Evolutionary conservation across 2,888 invertebrate species (phyloP).

Genomic region (Hipparchia sbordonii): DNA sequence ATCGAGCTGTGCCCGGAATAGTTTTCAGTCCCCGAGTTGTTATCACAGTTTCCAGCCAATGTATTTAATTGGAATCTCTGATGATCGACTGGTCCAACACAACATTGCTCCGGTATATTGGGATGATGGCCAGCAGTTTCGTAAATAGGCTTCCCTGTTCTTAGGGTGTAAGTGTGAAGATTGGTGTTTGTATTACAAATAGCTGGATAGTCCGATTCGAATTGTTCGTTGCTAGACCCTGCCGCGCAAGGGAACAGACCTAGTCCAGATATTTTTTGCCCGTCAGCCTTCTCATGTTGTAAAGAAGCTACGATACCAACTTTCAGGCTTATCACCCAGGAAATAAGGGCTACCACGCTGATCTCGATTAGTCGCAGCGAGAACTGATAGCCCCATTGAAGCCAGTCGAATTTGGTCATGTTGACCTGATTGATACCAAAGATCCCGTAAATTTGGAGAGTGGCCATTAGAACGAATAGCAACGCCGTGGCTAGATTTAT

Average conservation of each 20-base stretch:
- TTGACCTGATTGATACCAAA: conserved; percentile 78
- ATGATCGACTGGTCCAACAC: conserved; percentile 73
- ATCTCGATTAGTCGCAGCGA: conserved; percentile 93
- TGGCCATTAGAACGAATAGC: conserved; percentile 91
- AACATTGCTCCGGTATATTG: conserved; percentile 69
- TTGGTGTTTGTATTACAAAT: conserved; percentile 94
- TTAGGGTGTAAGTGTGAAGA: conserved; percentile 90
- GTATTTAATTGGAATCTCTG: conserved; percentile 80
- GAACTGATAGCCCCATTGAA: conserved; percentile 96
- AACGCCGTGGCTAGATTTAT: conserved; percentile 94
- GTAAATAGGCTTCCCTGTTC: conserved; percentile 90
- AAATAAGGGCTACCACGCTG: conserved; percentile 92
- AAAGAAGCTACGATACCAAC: conserved; percentile 80
- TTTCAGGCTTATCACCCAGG: conserved; percentile 92
- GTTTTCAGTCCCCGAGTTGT: conserved; percentile 85
- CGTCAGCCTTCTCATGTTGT: conserved; percentile 88
- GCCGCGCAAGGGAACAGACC: conserved; percentile 92
- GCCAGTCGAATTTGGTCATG: conserved; percentile 90
- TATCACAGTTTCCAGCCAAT: conserved; percentile 81
- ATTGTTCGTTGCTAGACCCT: conserved; percentile 92
- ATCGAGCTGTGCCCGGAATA: conserved; percentile 85
- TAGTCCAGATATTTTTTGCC: conserved; percentile 87
- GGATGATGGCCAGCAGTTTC: conserved; percentile 82
- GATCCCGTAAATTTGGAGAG: conserved; percentile 91
- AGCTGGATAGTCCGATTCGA: conserved; percentile 92